phyloP scores from a whole-genome alignment of 2,113 vertebrate genomes.

The Aythya baeri region DNA sequence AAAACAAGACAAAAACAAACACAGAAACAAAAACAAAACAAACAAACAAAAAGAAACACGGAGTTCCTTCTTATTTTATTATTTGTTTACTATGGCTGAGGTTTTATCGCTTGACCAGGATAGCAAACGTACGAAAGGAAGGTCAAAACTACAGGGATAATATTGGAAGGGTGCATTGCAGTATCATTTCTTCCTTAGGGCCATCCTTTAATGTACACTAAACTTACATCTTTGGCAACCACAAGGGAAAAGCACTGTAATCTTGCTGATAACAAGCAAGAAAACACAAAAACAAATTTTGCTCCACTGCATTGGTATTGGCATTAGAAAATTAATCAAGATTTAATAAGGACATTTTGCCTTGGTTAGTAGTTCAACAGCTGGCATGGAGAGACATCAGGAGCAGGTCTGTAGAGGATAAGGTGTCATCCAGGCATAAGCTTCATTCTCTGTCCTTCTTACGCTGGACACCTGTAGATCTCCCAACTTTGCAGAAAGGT shows the following conservation, averaged over 20 bases:
- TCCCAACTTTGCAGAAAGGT: neutral
- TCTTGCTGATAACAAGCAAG: neutral
- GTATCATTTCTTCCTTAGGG: neutral
- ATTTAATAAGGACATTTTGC: neutral
- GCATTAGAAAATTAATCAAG: neutral
- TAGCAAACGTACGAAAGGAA: neutral
- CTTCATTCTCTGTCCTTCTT: neutral
- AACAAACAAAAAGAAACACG: neutral
- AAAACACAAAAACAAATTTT: neutral
- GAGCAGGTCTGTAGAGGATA: neutral
- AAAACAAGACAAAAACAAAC: neutral
- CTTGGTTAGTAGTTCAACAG: neutral
- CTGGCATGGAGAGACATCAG: neutral
- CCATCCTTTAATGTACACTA: neutral
- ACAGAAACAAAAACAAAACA: neutral
- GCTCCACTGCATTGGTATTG: rapidly evolving
- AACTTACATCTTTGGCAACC: neutral
- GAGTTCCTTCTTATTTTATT: neutral
- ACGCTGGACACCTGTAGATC: neutral
- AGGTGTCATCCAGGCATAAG: neutral
- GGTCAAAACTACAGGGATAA: neutral
- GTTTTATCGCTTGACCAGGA: neutral
- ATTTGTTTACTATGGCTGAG: neutral
- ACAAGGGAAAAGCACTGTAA: neutral
- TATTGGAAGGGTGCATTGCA: neutral